phyloP scores from a whole-genome alignment of 2,888 invertebrate genomes.

The Drosophila mettleri region DNA sequence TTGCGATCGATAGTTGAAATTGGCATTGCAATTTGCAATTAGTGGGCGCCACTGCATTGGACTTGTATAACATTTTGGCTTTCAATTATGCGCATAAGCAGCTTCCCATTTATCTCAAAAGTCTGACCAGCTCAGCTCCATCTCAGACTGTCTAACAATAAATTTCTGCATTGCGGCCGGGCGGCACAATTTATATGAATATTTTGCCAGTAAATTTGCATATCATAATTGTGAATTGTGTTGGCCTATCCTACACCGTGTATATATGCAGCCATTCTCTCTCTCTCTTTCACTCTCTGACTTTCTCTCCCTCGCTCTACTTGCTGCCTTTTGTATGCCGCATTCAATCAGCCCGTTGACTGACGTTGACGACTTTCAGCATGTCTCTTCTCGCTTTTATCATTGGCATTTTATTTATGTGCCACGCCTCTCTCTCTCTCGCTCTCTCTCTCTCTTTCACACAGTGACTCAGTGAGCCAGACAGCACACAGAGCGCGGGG shows the following conservation, averaged over 20 bases:
- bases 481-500: not conserved
- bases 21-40: conserved; percentile 5
- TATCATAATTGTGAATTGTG: conserved; percentile 69
- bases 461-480: conserved; percentile 49
- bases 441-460: conserved; percentile 4
- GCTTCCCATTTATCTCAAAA: conserved; percentile 18
- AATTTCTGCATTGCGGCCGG: conserved; percentile 37
- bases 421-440: conserved; percentile 9
- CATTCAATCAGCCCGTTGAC: conserved; percentile 56
- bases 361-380: conserved; percentile 55
- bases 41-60: conserved; percentile 6
- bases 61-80: not conserved
- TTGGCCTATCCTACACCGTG: conserved; percentile 37
- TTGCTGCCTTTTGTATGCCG: conserved; percentile 36
- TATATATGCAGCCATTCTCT: conserved; percentile 10
- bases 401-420: conserved; percentile 67
- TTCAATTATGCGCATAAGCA: conserved; percentile 26
- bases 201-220: conserved; percentile 62
- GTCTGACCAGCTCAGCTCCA: conserved; percentile 22
- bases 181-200: conserved; percentile 57
- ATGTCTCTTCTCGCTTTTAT: conserved; percentile 52
- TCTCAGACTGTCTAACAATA: conserved; percentile 14
- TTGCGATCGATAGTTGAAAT: conserved; percentile 1
- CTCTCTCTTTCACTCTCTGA: not conserved
- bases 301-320: not conserved